phyloP scores from a whole-genome alignment of 2,113 vertebrate genomes.

The Rhadina sibilatrix region DNA sequence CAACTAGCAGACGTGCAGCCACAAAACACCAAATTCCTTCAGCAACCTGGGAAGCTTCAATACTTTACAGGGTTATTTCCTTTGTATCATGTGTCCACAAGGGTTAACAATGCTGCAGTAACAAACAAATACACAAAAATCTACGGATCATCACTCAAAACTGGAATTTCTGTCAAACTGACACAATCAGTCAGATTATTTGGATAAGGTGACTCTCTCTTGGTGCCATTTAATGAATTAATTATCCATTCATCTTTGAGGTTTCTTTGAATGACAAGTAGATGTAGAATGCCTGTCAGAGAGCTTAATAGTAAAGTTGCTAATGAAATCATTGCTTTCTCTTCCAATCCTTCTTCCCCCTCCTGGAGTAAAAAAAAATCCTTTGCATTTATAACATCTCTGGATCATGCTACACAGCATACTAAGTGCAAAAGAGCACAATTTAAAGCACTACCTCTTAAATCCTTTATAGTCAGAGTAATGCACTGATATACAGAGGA shows the following conservation, averaged over 20 bases:
- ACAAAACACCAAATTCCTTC: neutral
- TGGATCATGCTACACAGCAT: neutral
- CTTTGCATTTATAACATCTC: neutral
- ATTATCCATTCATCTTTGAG: neutral
- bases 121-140: neutral
- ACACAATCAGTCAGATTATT: neutral
- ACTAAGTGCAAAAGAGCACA: neutral
- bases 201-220: neutral
- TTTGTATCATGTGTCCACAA: neutral
- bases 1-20: accelerated
- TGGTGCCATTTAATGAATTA: neutral
- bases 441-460: neutral
- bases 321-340: neutral
- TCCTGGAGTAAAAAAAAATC: neutral
- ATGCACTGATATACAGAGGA: neutral
- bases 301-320: neutral
- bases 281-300: neutral
- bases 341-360: neutral
- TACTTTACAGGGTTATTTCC: neutral
- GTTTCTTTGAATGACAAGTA: neutral
- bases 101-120: neutral
- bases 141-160: neutral
- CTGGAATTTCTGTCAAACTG: neutral
- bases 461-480: neutral
- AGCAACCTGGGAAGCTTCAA: neutral